phyloP scores from a whole-genome alignment of 2,888 invertebrate genomes.

The Marronus borbonicus region DNA sequence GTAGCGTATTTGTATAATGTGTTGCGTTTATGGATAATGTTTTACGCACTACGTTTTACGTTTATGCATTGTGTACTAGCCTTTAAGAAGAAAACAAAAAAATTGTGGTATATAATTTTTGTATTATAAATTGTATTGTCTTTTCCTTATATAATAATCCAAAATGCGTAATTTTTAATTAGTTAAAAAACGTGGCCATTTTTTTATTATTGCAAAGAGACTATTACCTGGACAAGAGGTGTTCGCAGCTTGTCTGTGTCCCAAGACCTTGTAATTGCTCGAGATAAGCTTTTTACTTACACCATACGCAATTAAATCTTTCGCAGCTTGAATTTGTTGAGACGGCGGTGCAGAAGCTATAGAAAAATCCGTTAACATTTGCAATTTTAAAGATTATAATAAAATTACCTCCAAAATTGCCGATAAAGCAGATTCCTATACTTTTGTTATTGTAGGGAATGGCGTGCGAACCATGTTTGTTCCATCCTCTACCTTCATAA shows the following conservation, averaged over 20 bases:
- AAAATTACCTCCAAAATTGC: slow-evolving; percentile 65
- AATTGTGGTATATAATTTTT: neutral
- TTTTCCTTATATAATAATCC: neutral
- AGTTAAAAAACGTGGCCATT: slow-evolving; percentile 72
- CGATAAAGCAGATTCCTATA: slow-evolving; percentile 77
- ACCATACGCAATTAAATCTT: slow-evolving; percentile 74
- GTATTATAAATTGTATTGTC: neutral
- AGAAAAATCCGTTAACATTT: neutral
- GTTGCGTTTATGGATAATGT: no score
- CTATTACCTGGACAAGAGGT: slow-evolving; percentile 77
- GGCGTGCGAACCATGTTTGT: slow-evolving; percentile 77
- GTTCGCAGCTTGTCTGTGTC: slow-evolving; percentile 70
- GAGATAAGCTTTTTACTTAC: slow-evolving; percentile 69
- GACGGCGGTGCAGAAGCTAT: slow-evolving; percentile 73
- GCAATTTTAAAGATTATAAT: neutral
- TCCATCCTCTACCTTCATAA: slow-evolving; percentile 79
- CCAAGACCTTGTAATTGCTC: slow-evolving; percentile 74
- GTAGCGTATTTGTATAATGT: no score
- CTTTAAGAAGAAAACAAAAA: no score
- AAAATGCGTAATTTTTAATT: slow-evolving; percentile 9
- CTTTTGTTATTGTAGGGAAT: slow-evolving; percentile 75
- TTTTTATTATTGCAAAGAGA: slow-evolving; percentile 73
- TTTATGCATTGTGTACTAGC: no score
- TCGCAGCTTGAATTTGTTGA: slow-evolving; percentile 72
- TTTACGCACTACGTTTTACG: no score